phyloP scores from a whole-genome alignment of 30 jellyfish, hydroid and myxozoan genomes.

The Catostylus mosaicus region DNA sequence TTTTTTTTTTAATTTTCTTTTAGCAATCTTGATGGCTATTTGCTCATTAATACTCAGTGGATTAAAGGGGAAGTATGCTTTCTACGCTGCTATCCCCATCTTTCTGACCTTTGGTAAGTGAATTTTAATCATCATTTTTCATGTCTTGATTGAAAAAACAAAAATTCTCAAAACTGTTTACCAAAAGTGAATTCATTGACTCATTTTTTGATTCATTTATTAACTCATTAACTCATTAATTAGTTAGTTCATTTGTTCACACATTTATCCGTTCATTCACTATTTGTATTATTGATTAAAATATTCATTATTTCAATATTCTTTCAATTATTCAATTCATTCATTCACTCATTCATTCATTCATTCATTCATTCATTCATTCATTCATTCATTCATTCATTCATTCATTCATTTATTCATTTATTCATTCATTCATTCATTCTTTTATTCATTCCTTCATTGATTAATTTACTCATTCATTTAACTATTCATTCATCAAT shows the following conservation, averaged over 20 bases:
- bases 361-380: neutral
- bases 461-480: neutral
- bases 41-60: slow-evolving; percentile 94
- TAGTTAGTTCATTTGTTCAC: neutral
- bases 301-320: neutral
- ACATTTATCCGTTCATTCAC: neutral
- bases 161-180: neutral
- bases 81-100: slow-evolving; percentile 91
- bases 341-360: neutral
- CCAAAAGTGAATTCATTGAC: neutral
- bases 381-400: neutral
- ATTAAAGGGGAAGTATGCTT: slow-evolving; percentile 86
- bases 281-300: no score
- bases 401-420: neutral
- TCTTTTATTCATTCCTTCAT: neutral
- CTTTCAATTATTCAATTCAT: neutral
- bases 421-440: no score
- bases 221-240: neutral
- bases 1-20: neutral
- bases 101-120: slow-evolving; percentile 91
- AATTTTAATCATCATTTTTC: neutral
- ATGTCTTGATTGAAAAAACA: neutral
- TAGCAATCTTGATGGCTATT: slow-evolving; percentile 92
- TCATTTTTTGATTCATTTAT: neutral
- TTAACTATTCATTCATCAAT: neutral